Conservation (phyloP, 1,140 invertebrate species). For the Brachionus plicatilis region DNA sequence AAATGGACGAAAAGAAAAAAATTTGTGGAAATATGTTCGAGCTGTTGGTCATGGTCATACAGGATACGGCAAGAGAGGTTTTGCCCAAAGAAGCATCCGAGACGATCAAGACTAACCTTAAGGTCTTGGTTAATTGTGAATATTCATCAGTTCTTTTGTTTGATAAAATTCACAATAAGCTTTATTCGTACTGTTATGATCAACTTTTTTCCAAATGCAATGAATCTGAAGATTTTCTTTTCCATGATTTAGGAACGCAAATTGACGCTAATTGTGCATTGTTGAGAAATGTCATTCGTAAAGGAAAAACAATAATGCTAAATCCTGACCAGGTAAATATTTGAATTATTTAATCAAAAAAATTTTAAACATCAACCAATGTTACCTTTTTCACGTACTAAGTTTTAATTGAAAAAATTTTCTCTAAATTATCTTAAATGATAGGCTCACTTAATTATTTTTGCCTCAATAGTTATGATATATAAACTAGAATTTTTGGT, state of each 20-base stretch:
- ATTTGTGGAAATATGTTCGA: background rate
- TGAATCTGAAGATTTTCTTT: background rate
- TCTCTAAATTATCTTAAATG: no score
- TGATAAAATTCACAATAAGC: background rate
- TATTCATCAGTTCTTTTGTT: background rate
- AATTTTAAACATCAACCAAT: no score
- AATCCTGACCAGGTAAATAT: background rate
- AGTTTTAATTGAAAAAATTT: no score
- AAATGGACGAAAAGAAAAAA: background rate
- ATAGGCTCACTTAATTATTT: no score
- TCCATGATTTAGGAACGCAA: background rate
- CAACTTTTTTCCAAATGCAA: background rate
- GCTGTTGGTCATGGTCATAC: background rate
- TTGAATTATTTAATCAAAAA: background rate
- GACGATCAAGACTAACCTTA: background rate
- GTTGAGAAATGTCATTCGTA: background rate
- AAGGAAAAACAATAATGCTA: background rate
- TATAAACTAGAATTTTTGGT: no score
- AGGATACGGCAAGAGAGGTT: background rate
- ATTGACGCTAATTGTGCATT: background rate
- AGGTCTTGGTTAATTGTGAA: background rate
- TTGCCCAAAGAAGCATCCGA: background rate
- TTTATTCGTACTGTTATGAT: background rate
- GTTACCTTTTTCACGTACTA: no score
- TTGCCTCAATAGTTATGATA: no score